phyloP scores from a whole-genome alignment of 2,888 invertebrate genomes.

The Cabera pusaria region DNA sequence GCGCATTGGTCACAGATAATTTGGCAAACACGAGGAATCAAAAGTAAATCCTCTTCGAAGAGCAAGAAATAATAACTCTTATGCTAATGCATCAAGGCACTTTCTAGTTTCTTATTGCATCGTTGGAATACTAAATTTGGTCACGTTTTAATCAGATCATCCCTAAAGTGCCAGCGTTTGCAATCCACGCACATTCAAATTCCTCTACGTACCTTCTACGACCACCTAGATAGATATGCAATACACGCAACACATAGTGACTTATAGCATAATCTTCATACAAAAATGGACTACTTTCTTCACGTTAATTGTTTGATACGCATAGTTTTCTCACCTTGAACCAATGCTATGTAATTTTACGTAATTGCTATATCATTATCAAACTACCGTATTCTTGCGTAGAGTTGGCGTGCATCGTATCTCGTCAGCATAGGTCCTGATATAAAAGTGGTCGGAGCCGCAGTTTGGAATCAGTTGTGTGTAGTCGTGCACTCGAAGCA shows the following conservation, averaged over 20 bases:
- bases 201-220: no score
- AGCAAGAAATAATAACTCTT: no score
- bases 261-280: constrained; percentile 18
- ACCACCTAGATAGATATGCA: no score
- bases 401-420: constrained; percentile 64
- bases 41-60: no score
- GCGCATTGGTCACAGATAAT: no score
- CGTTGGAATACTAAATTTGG: constrained; percentile 35
- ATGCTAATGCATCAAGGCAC: no score
- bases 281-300: constrained; percentile 38
- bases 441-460: constrained; percentile 72
- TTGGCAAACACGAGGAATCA: no score
- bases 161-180: constrained; percentile 5
- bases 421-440: constrained; percentile 63
- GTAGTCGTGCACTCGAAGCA: constrained; percentile 76
- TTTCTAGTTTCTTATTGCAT: constrained; percentile 23
- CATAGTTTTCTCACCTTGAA: constrained; percentile 71
- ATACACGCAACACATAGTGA: not conserved
- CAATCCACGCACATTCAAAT: not conserved
- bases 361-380: constrained; percentile 78
- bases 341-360: constrained; percentile 70
- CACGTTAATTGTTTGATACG: constrained; percentile 37
- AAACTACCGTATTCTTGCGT: constrained; percentile 80
- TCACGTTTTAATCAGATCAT: constrained; percentile 40
- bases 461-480: constrained; percentile 76